Percentiles rank a stretch among this genome's conserved stretches.
These are phyloP conservation scores for Nematolebias whitei DNA, from an alignment of 2,113 vertebrate species.

Conservation along the genomic window DNA sequence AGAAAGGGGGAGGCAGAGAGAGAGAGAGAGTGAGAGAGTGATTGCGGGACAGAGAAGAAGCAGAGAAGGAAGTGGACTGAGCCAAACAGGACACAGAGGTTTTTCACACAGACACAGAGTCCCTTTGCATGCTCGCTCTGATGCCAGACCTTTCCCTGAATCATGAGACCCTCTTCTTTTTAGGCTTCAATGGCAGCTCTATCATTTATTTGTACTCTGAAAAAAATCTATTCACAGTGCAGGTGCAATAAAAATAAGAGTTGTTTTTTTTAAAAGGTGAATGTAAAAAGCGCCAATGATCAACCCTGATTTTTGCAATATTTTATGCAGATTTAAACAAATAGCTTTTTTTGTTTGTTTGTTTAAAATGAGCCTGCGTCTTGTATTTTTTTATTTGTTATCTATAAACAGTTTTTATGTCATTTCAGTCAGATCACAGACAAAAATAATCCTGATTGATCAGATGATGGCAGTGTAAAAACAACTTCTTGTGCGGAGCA, in stretches of 20 bases:
- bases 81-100: constrained; percentile 76
- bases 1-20: constrained; percentile 39
- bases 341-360: constrained; percentile 13
- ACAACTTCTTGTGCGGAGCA: too few relatives aligned
- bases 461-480: too few relatives aligned
- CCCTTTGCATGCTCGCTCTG: constrained; percentile 61
- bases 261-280: constrained; percentile 59
- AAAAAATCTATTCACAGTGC: constrained; percentile 67
- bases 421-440: too few relatives aligned
- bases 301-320: constrained; percentile 28
- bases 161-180: constrained; percentile 69
- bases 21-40: constrained; percentile 36
- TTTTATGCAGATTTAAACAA: constrained; percentile 8
- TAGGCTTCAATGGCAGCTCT: constrained; percentile 71
- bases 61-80: constrained; percentile 71
- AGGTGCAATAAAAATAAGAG: constrained; percentile 68
- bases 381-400: not conserved
- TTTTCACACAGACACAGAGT: constrained; percentile 69
- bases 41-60: constrained; percentile 37
- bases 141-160: constrained; percentile 68
- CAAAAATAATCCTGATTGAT: too few relatives aligned
- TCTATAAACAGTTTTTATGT: too few relatives aligned
- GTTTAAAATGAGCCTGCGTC: not conserved
- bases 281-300: constrained; percentile 52
- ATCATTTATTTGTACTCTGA: constrained; percentile 57